Base-by-base conservation (phyloP, 2,797 vertebrate genomes). In the Vireo griseus region DNA sequence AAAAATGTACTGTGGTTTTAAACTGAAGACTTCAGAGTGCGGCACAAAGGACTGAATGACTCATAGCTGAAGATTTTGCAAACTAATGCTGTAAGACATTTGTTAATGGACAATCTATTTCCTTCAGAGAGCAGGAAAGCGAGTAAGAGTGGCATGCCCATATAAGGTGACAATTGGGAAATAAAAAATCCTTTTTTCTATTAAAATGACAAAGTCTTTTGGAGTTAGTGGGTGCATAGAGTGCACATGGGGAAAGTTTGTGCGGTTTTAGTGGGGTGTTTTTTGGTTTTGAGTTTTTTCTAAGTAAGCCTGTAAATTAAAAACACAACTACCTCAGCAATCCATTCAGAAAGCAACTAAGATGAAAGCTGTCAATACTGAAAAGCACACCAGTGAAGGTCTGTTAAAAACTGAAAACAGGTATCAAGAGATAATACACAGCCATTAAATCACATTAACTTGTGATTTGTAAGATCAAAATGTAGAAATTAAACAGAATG, bases 81-180 rank as follows among this genome's bases (percentile, higher is more conserved):
- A 68, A 50, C 50, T 78, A 79, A 72, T 45, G 58, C 83, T 76
- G 66, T 19, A 69, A 96, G 88, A 95, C 90, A 68, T 95, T 93
- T 58, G 88, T 95, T 96, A 96, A 96, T 66, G 83, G 88, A 88
- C 69, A 68, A 94, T 93, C 82, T 95, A 81, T 93, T 95, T 94
- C 90, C 86, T 91, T 90, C 73, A 69, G 69, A 93, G 13, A 77
- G 50, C 86, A 54, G 45, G 62, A 78, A 94, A 78, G 86, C 76
- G 86, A 91, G 86, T 75, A 48, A 9, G 6, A 95, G 66, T 52
- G 51, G 66, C 31, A 45, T 81, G 39, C 37, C 39, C 26, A 48
- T 33, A 37, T 37, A 83, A 81, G 69, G 50, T 69, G 65, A 59
- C 24, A 14, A 13, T 0, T 77, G 13, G 25, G 12, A 1, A 2